Conservation (phyloP, 1,140 invertebrate genomes). For the Scylla paramamosain region DNA sequence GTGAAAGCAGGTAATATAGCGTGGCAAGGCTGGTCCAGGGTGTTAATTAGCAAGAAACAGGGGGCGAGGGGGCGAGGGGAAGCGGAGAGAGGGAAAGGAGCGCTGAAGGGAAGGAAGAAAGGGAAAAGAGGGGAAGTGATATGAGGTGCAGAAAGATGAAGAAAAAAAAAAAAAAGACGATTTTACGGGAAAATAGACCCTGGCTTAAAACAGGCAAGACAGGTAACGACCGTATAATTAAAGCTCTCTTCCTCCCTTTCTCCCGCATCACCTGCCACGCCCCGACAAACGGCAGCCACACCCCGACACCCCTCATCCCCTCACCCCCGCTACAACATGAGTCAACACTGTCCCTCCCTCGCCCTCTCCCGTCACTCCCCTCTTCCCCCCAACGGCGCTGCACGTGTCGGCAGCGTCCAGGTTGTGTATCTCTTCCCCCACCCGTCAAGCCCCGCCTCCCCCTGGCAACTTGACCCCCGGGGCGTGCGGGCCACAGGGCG, state of each 20-base stretch:
- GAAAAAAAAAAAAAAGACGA: background rate
- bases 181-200: background rate
- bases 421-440: background rate
- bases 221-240: background rate
- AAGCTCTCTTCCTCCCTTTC: background rate
- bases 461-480: background rate
- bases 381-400: background rate
- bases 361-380: background rate
- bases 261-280: background rate
- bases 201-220: background rate
- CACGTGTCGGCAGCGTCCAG: background rate
- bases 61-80: background rate
- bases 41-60: background rate
- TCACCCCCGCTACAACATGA: background rate
- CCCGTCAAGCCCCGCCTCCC: background rate
- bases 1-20: constrained; percentile 22
- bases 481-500: background rate
- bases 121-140: background rate
- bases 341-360: background rate
- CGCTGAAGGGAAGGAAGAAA: background rate
- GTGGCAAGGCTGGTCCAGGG: background rate
- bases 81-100: background rate
- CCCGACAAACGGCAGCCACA: background rate
- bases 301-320: background rate
- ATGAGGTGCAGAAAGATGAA: background rate